Conservation (phyloP, 2,888 invertebrate species). For the Limnephilus marmoratus region DNA sequence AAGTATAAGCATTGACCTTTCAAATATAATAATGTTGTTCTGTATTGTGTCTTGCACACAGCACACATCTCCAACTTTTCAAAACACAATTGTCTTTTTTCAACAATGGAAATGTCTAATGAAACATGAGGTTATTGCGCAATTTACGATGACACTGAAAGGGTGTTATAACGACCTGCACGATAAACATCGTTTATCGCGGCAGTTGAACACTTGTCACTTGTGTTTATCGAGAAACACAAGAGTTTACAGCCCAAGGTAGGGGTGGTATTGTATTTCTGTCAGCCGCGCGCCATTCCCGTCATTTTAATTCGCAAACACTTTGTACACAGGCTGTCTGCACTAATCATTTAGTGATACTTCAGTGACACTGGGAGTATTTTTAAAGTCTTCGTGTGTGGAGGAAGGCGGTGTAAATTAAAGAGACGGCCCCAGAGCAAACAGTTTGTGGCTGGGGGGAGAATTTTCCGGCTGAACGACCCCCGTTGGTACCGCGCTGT, state of each 20-base stretch:
- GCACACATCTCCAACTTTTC: neutral
- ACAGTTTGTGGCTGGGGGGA: constrained; percentile 4
- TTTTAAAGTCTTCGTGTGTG: constrained; percentile 5
- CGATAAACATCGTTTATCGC: neutral
- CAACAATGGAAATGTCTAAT: neutral
- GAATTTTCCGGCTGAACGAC: constrained; percentile 5
- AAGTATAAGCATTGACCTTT: neutral
- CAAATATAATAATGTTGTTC: neutral
- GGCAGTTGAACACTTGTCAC: neutral
- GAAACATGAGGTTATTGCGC: neutral
- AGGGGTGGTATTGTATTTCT: neutral
- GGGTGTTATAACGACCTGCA: neutral
- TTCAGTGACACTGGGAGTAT: neutral
- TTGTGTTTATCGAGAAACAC: constrained; percentile 2
- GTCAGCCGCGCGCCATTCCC: neutral
- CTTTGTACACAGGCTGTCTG: neutral
- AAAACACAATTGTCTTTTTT: neutral
- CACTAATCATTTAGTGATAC: constrained; percentile 2
- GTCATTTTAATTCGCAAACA: neutral
- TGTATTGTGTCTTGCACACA: neutral
- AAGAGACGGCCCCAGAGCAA: neutral
- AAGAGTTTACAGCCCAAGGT: neutral
- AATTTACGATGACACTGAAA: neutral
- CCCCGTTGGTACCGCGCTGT: constrained; percentile 2
- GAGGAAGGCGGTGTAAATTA: constrained; percentile 8